phyloP scores from a whole-genome alignment of 2,113 vertebrate genomes.

The Halcyon malimbica region DNA sequence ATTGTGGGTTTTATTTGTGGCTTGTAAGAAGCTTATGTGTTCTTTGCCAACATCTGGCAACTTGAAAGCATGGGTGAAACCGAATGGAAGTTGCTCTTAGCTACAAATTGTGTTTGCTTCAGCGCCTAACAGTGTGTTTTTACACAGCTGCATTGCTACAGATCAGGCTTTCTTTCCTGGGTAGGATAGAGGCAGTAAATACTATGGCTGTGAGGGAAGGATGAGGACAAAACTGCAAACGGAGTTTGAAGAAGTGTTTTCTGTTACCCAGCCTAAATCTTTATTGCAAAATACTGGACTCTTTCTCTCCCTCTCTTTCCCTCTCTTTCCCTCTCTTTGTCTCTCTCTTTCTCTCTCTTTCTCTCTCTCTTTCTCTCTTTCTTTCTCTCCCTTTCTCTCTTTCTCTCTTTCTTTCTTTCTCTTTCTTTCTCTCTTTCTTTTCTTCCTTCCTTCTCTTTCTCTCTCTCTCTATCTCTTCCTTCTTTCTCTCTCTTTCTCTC shows the following conservation, averaged over 20 bases:
- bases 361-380: too few relatives aligned
- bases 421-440: too few relatives aligned
- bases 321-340: too few relatives aligned
- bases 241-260: not conserved
- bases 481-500: too few relatives aligned
- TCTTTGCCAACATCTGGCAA: not conserved
- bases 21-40: not conserved
- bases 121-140: not conserved
- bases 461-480: too few relatives aligned
- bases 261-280: not conserved
- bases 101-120: not conserved
- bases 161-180: not conserved
- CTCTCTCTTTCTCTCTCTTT: accelerated
- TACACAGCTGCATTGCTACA: not conserved
- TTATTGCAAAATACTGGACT: not conserved
- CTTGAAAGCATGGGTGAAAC: not conserved
- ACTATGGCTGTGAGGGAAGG: not conserved
- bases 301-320: accelerated
- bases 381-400: not conserved
- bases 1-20: not conserved
- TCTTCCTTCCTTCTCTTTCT: not conserved
- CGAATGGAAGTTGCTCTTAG: not conserved
- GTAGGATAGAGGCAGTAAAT: not conserved
- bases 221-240: not conserved
- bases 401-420: too few relatives aligned